phyloP scores from a whole-genome alignment of 1,140 invertebrate species.

The Calliphora vicina region DNA sequence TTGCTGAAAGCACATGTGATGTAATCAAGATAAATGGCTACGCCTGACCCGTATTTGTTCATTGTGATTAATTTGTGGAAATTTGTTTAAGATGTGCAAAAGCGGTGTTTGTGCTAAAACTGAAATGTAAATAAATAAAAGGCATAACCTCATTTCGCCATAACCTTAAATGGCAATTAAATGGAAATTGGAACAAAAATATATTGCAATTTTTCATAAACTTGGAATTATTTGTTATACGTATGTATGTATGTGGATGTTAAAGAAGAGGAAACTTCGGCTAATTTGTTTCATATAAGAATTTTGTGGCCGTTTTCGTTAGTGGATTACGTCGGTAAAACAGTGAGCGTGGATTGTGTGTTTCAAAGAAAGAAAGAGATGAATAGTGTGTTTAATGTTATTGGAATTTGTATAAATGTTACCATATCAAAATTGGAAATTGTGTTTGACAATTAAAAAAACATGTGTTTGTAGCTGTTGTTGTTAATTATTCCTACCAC shows the following conservation, averaged over 20 bases:
- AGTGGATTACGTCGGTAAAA: neutral
- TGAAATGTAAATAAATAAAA: slow-evolving; percentile 41
- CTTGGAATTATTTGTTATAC: slow-evolving; percentile 18
- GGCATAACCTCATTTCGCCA: slow-evolving; percentile 40
- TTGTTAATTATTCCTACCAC: neutral
- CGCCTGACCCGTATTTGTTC: slow-evolving; percentile 18
- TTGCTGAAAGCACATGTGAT: slow-evolving; percentile 35
- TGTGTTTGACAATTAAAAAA: neutral
- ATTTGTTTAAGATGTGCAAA: neutral
- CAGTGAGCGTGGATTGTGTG: neutral
- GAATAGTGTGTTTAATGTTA: neutral
- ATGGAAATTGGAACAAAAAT: slow-evolving; percentile 23
- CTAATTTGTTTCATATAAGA: neutral
- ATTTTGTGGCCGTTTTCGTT: neutral
- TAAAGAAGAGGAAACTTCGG: neutral
- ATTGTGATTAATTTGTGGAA: neutral
- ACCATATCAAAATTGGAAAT: neutral
- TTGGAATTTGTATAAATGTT: neutral
- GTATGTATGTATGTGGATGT: neutral
- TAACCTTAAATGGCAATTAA: slow-evolving; percentile 29
- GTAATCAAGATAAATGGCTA: slow-evolving; percentile 36
- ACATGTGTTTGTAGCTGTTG: slow-evolving; percentile 22
- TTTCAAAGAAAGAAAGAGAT: neutral
- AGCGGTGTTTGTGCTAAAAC: slow-evolving; percentile 24
- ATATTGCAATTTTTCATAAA: slow-evolving; percentile 19